phyloP scores from a whole-genome alignment of 2,113 vertebrate species.

The Neomonachus schauinslandi region DNA sequence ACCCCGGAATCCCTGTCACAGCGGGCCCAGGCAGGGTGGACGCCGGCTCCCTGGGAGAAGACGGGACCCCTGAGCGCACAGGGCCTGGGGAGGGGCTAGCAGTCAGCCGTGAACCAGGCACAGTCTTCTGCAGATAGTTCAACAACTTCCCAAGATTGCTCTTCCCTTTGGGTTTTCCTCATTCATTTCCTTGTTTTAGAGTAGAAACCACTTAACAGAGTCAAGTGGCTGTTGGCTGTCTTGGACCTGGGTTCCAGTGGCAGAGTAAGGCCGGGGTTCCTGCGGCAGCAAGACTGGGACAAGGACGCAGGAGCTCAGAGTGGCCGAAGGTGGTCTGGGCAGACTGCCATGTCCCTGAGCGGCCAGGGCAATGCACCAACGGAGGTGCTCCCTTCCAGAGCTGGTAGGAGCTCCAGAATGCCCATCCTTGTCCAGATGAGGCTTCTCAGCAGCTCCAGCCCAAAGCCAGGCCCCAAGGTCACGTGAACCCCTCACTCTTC shows the following conservation, averaged over 20 bases:
- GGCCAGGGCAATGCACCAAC: fast-evolving
- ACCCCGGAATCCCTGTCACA: background rate
- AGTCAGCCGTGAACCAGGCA: no score
- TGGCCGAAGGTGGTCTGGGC: fast-evolving
- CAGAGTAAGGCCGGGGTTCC: background rate
- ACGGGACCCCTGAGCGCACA: fast-evolving
- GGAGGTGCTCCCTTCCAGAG: background rate
- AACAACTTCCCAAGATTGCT: fast-evolving
- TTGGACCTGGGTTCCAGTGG: background rate
- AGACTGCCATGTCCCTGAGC: fast-evolving
- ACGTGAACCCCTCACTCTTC: background rate
- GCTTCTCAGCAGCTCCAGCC: background rate
- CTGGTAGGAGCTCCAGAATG: fast-evolving
- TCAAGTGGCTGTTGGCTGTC: fast-evolving
- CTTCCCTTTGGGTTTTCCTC: background rate
- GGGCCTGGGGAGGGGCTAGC: fast-evolving
- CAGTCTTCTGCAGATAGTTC: fast-evolving
- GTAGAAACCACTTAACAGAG: background rate
- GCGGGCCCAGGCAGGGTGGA: background rate
- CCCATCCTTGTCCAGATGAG: background rate
- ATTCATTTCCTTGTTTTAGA: no score
- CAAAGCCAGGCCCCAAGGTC: background rate
- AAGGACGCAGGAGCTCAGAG: background rate
- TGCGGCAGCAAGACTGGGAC: background rate
- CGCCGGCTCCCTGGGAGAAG: background rate